Evolutionary conservation across 2,113 vertebrate species (phyloP).

Genomic region (Erythrocercus mccallii): DNA sequence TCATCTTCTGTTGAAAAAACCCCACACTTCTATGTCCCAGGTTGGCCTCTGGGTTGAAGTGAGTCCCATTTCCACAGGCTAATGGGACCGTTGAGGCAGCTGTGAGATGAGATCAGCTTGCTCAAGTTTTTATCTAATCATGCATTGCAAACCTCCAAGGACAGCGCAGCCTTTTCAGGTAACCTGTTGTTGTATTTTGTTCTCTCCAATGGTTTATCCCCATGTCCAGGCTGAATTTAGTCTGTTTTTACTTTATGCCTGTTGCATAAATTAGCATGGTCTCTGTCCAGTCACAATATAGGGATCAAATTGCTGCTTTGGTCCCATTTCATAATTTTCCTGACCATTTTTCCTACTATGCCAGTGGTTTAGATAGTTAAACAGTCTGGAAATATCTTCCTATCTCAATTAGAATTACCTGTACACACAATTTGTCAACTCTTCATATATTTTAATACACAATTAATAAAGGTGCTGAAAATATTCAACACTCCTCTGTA

Average conservation of each 20-base stretch:
- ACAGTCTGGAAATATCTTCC: neutral
- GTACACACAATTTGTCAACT: neutral
- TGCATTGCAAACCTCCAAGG: neutral
- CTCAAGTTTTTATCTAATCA: neutral
- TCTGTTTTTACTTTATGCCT: neutral
- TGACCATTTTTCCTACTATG: neutral
- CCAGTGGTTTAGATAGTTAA: neutral
- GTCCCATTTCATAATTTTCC: neutral
- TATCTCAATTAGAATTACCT: neutral
- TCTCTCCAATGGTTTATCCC: neutral
- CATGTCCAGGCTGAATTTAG: neutral
- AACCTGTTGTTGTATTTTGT: neutral
- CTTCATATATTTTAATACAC: neutral
- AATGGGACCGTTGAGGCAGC: neutral
- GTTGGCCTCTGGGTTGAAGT: neutral
- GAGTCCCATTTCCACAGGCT: neutral
- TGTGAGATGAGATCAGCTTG: neutral
- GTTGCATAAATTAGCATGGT: fast-evolving
- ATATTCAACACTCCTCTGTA: neutral
- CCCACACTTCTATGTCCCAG: fast-evolving
- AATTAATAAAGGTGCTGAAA: neutral
- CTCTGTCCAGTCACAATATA: neutral
- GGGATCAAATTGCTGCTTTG: neutral
- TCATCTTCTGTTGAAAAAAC: neutral
- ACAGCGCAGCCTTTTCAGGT: neutral